Evolutionary conservation across 2,113 vertebrate species (phyloP).

Genomic region (Halcyon senegalensis): DNA sequence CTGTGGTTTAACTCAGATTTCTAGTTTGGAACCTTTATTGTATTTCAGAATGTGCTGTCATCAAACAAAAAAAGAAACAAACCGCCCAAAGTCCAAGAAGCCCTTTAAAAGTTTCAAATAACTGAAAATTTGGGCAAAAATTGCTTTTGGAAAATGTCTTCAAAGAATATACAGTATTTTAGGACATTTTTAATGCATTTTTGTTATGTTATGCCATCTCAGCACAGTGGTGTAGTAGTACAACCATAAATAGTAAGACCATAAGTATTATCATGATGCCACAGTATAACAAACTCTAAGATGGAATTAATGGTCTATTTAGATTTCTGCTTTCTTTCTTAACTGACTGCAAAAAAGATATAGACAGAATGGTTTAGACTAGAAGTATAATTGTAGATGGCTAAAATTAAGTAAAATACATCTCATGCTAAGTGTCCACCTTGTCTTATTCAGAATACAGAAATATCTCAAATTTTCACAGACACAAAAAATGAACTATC

Average conservation of each 20-base stretch:
- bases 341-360: neutral
- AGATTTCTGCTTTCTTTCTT: neutral
- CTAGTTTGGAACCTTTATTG: neutral
- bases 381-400: neutral
- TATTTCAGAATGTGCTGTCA: neutral
- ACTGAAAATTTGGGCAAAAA: neutral
- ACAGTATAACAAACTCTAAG: neutral
- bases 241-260: neutral
- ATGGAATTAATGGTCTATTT: neutral
- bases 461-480: neutral
- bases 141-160: neutral
- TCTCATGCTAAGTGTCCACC: neutral
- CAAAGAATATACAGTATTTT: neutral
- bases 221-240: neutral
- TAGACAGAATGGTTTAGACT: neutral
- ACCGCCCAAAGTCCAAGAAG: neutral
- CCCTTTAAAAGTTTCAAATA: neutral
- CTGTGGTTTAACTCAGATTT: neutral
- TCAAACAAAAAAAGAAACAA: neutral
- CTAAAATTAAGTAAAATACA: neutral
- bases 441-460: neutral
- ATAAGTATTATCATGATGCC: neutral
- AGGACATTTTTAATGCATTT: neutral
- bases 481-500: neutral
- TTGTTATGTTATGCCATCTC: neutral